Percentiles rank a stretch among this genome's conserved stretches.
phyloP scores from a whole-genome alignment of 2,888 invertebrate species.

The Trachelus tabidus region DNA sequence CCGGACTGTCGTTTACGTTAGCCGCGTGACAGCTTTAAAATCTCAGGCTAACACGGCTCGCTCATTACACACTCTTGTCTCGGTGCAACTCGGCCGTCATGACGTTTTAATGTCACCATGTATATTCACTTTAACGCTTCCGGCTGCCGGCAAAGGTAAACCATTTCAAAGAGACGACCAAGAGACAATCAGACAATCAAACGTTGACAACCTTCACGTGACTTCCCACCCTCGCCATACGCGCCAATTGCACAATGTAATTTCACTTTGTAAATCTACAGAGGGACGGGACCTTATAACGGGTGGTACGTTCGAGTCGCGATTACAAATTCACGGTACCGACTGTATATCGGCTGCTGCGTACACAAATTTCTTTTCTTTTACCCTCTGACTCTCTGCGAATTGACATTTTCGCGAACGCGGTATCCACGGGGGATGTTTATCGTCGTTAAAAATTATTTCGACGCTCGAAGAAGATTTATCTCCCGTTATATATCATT shows the following conservation, averaged over 20 bases:
- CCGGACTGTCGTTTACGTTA: too few relatives aligned
- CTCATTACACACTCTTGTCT: too few relatives aligned
- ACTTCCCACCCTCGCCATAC: constrained; percentile 36
- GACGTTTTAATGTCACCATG: too few relatives aligned
- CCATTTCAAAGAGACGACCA: background rate
- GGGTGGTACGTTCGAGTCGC: constrained; percentile 20
- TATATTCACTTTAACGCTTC: background rate
- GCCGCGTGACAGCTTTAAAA: too few relatives aligned
- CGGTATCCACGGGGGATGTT: background rate
- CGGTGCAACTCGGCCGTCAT: too few relatives aligned
- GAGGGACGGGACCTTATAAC: constrained; percentile 29
- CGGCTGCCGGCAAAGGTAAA: background rate
- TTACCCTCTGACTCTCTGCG: background rate
- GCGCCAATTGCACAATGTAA: constrained; percentile 43
- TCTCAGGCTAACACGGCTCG: too few relatives aligned
- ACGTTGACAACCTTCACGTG: constrained; percentile 49
- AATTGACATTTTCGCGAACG: background rate
- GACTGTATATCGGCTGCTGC: background rate
- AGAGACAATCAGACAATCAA: constrained; percentile 35
- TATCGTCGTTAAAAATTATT: background rate
- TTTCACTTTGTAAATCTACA: constrained; percentile 37
- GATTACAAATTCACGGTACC: background rate
- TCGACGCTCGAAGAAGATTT: background rate
- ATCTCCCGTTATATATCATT: background rate
- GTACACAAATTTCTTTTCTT: background rate